A percentile compares a stretch with the other conserved stretches of the same genome.
Evolutionary conservation across 2,113 vertebrate species (phyloP).

Genomic region (Laticauda laticaudata): DNA sequence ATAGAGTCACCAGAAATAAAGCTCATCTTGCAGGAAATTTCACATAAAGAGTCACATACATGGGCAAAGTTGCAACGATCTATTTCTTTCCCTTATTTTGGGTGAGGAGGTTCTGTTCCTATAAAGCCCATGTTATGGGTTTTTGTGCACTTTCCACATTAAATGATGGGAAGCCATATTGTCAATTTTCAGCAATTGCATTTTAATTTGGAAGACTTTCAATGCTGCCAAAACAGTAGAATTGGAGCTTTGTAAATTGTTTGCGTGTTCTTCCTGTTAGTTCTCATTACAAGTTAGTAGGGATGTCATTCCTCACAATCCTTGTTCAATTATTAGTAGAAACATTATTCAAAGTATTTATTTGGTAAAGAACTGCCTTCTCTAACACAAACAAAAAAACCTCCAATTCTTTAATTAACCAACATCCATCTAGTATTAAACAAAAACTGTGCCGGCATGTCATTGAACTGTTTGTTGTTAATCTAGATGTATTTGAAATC

Average conservation of each 20-base stretch:
- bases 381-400: not conserved
- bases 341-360: not conserved
- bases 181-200: not conserved
- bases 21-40: not conserved
- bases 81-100: not conserved
- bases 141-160: not conserved
- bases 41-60: not conserved
- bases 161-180: not conserved
- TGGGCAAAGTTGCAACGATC: not conserved
- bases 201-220: not conserved
- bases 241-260: not conserved
- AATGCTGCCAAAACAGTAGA: not conserved
- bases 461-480: not conserved
- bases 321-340: not conserved
- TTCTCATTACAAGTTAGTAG: not conserved
- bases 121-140: not conserved
- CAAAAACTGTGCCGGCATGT: not conserved
- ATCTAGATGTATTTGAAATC: not conserved
- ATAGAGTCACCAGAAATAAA: not conserved
- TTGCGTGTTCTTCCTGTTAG: not conserved
- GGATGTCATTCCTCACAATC: not conserved
- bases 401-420: not conserved
- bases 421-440: not conserved
- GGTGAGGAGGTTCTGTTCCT: not conserved
- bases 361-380: not conserved